These are phyloP conservation scores for Atrina japonica DNA, from an alignment of 2,888 invertebrate species.

Conservation along the genomic window DNA sequence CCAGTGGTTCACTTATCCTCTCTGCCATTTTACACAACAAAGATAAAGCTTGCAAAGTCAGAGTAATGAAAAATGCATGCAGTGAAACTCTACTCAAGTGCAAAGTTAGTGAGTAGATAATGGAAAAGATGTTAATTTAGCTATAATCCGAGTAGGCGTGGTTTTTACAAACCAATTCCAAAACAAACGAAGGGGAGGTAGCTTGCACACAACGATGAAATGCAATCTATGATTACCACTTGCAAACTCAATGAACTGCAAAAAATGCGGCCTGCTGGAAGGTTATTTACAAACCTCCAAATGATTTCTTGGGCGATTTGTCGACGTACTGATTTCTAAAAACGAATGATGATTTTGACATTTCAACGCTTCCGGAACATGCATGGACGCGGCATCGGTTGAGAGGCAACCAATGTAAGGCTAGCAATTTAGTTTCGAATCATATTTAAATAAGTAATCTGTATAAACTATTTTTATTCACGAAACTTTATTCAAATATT, in stretches of 20 bases:
- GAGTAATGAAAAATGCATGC: too few species aligned
- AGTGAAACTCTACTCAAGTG: too few species aligned
- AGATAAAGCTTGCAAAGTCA: too few species aligned
- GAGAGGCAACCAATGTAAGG: slow-evolving; percentile 60
- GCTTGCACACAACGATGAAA: too few species aligned
- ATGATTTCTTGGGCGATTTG: slow-evolving; percentile 47
- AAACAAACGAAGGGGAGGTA: too few species aligned
- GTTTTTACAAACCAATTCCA: too few species aligned
- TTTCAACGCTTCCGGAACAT: slow-evolving; percentile 49
- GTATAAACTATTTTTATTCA: not conserved
- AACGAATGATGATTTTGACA: slow-evolving; percentile 57
- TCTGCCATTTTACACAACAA: slow-evolving; percentile 3
- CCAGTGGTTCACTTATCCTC: slow-evolving; percentile 65
- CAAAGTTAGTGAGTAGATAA: too few species aligned
- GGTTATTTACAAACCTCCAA: slow-evolving; percentile 50
- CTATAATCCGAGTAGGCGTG: too few species aligned
- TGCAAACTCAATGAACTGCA: too few species aligned
- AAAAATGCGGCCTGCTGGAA: too few species aligned
- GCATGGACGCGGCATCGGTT: slow-evolving; percentile 67
- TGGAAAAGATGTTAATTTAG: too few species aligned
- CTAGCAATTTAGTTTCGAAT: slow-evolving; percentile 32
- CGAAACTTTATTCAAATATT: slow-evolving; percentile 11
- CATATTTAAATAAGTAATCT: not conserved
- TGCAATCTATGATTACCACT: too few species aligned
- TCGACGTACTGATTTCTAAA: slow-evolving; percentile 44